These are phyloP conservation scores for Vidua macroura DNA, from an alignment of 2,113 vertebrate genomes.

Conservation along the genomic window DNA sequence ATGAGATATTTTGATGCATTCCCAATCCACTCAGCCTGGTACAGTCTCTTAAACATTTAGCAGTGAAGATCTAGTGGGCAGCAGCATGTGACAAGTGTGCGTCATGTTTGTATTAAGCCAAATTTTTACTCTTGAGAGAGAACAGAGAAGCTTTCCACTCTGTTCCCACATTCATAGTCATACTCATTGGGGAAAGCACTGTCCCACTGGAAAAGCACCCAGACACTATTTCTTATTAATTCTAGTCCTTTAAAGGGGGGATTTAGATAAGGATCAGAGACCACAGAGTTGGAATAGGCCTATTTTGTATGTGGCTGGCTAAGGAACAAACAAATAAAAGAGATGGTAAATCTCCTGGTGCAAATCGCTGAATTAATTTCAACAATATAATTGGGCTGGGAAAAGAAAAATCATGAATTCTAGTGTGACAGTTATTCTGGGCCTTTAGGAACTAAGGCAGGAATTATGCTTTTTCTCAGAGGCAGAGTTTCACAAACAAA, in stretches of 20 bases:
- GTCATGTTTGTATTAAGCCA: background rate
- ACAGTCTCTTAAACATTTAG: background rate
- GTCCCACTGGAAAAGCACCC: background rate
- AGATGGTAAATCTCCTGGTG: background rate
- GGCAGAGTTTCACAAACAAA: background rate
- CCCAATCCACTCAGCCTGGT: background rate
- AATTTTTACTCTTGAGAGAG: background rate
- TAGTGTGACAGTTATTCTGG: background rate
- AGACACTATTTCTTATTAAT: background rate
- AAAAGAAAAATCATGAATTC: background rate
- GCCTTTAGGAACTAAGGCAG: background rate
- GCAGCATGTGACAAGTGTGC: background rate
- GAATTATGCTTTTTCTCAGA: background rate
- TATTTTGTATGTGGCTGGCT: background rate
- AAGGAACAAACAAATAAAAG: background rate
- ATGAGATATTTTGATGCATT: background rate
- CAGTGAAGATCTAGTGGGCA: background rate
- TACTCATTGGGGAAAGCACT: background rate
- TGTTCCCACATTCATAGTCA: background rate
- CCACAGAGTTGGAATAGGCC: background rate
- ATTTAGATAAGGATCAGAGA: background rate
- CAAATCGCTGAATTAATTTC: background rate
- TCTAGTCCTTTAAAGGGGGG: background rate
- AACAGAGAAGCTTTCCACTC: background rate
- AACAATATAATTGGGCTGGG: background rate